These are phyloP conservation scores for Tiliacea citrago DNA, from an alignment of 2,888 invertebrate genomes.

Conservation along the genomic window DNA sequence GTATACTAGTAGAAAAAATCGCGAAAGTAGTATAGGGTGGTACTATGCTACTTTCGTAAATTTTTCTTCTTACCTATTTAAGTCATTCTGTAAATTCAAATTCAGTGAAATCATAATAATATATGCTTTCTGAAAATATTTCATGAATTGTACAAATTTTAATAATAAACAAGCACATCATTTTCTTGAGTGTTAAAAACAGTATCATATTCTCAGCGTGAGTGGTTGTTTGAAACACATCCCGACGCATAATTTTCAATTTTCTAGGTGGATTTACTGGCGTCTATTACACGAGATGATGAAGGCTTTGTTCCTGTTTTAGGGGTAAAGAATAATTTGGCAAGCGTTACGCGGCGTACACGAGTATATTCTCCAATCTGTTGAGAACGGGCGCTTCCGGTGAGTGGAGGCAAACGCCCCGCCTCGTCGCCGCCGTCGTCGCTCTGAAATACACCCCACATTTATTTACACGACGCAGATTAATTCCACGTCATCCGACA, in stretches of 20 bases:
- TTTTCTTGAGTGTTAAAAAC: constrained; percentile 41
- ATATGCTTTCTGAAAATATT: background rate
- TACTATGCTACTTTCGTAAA: no score
- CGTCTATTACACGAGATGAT: constrained; percentile 72
- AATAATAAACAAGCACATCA: constrained; percentile 23
- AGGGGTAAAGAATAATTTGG: constrained; percentile 78
- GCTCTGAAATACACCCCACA: constrained; percentile 82
- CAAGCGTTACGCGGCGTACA: constrained; percentile 69
- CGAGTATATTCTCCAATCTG: constrained; percentile 74
- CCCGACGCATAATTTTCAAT: constrained; percentile 72
- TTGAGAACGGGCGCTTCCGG: constrained; percentile 74
- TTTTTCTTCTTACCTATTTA: background rate
- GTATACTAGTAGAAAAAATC: background rate
- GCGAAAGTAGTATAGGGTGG: no score
- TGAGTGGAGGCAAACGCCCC: constrained; percentile 66
- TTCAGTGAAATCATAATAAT: background rate
- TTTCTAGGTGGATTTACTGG: constrained; percentile 73
- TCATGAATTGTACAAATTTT: constrained; percentile 1
- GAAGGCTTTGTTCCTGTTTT: constrained; percentile 75
- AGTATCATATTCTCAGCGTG: constrained; percentile 30
- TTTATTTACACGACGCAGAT: constrained; percentile 88
- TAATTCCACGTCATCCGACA: constrained; percentile 85
- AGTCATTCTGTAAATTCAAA: no score
- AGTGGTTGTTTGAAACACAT: constrained; percentile 49
- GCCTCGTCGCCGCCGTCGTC: constrained; percentile 72